Base-by-base conservation (phyloP, 2,888 invertebrate genomes). In the Scrobipalpa atriplicella region DNA sequence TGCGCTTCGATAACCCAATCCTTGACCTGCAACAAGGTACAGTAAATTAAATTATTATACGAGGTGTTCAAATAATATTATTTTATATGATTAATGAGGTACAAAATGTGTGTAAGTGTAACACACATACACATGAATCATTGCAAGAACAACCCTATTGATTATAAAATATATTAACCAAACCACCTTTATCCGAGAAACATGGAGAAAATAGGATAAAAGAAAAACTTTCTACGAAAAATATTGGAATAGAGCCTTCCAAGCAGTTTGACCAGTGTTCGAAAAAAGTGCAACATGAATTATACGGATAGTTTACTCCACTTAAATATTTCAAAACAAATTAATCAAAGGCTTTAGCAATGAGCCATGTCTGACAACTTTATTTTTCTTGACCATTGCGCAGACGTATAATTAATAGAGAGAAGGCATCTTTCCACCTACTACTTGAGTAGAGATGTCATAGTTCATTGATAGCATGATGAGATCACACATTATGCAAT, bases 401-500 rank as follows among this genome's bases (percentile, higher is more conserved):
- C 41, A 21, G 64, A 52, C 63, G 52, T 63, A 51, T 63, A 64
- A 64, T 64, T 64, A 62, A 62, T 43, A n/a, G 54, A 16, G 9
- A 36, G n/a, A n/a, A 52, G 60, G 67, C 64, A 39, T 64, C 29
- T 47, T 63, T 51, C 39, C 63, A 64, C 66, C 64, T 60, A 68
- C 68, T 58, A 68, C 63, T 67, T 65, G 65, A 58, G 58, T 74
- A 68, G 74, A 74, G 74, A 73, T 79, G 78, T 76, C 75, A 71
- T 74, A 75, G 79, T 81, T 85, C 84, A 83, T 54, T 70, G 74
- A 73, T 75, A 73, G 19, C 16, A 19, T 41, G 18, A 51, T 58
- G 58, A 47, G 73, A 75, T 73, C 69, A 58, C 58, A 8, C 16
- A 72, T 69, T 69, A 69, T 66, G 69, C 65, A 67, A 69, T 29